Base-by-base conservation (phyloP, 1,140 invertebrate genomes). In the Leucophenga varia region DNA sequence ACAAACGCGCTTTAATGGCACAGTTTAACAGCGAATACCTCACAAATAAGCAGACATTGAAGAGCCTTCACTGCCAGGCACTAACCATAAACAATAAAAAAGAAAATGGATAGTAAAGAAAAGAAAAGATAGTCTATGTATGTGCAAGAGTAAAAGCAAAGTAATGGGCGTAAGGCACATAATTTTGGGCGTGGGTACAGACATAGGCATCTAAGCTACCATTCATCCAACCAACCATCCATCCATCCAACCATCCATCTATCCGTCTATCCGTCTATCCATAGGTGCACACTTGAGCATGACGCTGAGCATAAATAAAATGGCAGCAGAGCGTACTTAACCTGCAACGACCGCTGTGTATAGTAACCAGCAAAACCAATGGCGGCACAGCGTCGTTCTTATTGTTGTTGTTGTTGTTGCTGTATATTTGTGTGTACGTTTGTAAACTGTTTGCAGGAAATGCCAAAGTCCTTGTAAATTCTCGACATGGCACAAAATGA, bases 1-100 rank as follows among this genome's bases (percentile, higher is more conserved):
- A 67, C 63, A 65, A 65, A 65, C 59, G 63, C 63, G 63, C 63
- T 65, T 65, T 65, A 67, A 65, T 65, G 63, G 59, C 63, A 59
- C 63, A 65, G 63, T 65, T 65, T 67, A 65, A 64, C 59, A 59
- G 52, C 67, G 63, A 65, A 65, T 65, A 65, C 63, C n/a, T 59
- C 63, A 63, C 63, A 65, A 65, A 65, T 67, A 65, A 65, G 61
- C 53, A 61, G 63, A 51, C 63, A 65, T 57, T 57, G 54, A 57
- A 57, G 55, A 67, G 61, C 48, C 61, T 61, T 61, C 61, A 64
- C 50, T 56, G 53, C 61, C 63, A 65, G 59, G 63, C 63, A 54
- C 63, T 59, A 43, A 63, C 56, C 61, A 63, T 65, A 65, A 67
- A 67, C 65, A 65, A 49, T 57, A 64, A 38, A n/a, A n/a, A n/a